A percentile compares a stretch with the other conserved stretches of the same genome.
phyloP scores from a whole-genome alignment of 92 coral and sea anemone species.

The Palythoa caribaeorum region DNA sequence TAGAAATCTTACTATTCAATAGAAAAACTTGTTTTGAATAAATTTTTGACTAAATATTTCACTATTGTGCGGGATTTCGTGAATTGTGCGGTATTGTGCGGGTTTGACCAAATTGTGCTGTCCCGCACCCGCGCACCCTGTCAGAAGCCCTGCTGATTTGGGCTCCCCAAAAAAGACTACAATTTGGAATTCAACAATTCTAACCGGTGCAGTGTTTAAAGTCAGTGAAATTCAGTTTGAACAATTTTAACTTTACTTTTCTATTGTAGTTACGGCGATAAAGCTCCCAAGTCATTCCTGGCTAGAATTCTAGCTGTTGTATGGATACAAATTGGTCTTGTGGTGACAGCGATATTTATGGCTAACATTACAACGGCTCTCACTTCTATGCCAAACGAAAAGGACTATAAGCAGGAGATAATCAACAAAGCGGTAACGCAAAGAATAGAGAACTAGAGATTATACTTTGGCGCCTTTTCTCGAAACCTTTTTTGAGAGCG shows the following conservation, averaged over 20 bases:
- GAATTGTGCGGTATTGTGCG: no score
- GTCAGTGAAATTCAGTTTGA: not conserved
- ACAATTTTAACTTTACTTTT: not conserved
- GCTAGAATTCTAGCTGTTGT: slow-evolving; percentile 30
- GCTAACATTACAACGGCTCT: slow-evolving; percentile 41
- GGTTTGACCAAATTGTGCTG: no score
- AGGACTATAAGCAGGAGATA: slow-evolving; percentile 10
- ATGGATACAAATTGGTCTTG: slow-evolving; percentile 36
- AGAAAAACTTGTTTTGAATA: no score
- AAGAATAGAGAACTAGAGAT: not conserved
- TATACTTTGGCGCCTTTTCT: not conserved
- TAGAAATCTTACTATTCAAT: no score
- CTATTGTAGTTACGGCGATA: slow-evolving; percentile 25
- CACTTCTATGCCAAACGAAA: slow-evolving; percentile 37
- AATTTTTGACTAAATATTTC: no score
- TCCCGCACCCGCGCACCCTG: no score
- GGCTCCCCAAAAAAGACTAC: no score
- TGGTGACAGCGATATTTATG: slow-evolving; percentile 42
- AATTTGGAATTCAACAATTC: no score
- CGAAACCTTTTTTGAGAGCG: no score
- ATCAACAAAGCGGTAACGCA: not conserved
- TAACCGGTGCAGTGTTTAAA: no score
- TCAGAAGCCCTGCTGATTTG: no score
- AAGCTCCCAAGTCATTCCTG: slow-evolving; percentile 30
- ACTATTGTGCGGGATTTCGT: no score